Evolutionary conservation across 2,797 vertebrate genomes (phyloP), one percentile per base, ranked within the genome.

Genomic region (Pseudochirops cupreus): DNA sequence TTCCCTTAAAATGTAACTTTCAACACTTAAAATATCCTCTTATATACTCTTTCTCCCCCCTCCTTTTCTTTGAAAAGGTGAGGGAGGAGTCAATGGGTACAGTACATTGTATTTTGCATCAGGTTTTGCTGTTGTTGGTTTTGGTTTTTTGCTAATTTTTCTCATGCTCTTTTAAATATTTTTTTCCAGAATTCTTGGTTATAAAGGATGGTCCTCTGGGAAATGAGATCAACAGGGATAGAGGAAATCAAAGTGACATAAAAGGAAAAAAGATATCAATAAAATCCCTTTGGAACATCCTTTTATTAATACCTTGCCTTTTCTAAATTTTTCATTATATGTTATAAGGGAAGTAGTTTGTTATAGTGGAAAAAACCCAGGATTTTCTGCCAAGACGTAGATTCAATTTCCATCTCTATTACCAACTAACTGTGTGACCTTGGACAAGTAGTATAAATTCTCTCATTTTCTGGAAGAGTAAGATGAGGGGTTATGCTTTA

Each of bases 371-470:
- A 53, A 91, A 14, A 93, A 31, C 92, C 14, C 56, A 33, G 13
- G 4, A 82, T 39, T 82, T 18, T 6, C 31, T 58, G 0, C 62
- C 56, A 90, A 59, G 31, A 94, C 92, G 94, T 90, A 91, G 29
- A 95, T 62, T 57, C 33, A 9, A 18, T 0, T 54, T 56, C 16
- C 31, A 28, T 92, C 89, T 94, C 33, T 95, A 24, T 90, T 93
- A 16, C 53, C 39, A 92, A 94, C n/a, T 95, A 55, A 53, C 39
- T 55, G 4, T 54, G 7, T 91, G 74, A 95, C 29, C 28, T 94
- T 95, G 87, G 82, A 26, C 14, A 94, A 90, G 59, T 92, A 87
- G 90, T 31, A 87, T 94, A 82, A 21, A 59, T 92, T 97, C 74
- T 14, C 89, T 96, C 31, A 29, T 67, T 87, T 93, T 58, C 0